Evolutionary conservation across 1,140 invertebrate genomes (phyloP).

Genomic region (Acarapis woodi): DNA sequence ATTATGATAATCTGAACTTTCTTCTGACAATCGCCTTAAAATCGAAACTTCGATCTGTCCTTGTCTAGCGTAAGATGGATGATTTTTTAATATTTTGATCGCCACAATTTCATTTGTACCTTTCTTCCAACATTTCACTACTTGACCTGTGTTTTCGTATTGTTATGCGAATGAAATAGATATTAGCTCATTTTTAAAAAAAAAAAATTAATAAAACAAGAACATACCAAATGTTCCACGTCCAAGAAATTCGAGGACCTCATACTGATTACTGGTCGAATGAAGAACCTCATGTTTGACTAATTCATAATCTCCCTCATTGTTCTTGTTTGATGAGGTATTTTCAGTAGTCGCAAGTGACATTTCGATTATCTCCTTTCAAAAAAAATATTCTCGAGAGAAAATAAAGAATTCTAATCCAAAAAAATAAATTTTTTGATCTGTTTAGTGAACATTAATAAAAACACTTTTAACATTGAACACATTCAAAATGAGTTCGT

Average conservation of each 20-base stretch:
- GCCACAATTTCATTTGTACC: constrained; percentile 98
- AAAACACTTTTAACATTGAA: no score
- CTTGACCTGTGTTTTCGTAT: constrained; percentile 25
- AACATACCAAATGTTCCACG: constrained; percentile 94
- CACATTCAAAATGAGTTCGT: no score
- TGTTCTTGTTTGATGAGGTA: constrained; percentile 11
- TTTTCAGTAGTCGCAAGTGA: background rate
- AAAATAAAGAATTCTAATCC: no score
- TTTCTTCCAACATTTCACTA: constrained; percentile 99
- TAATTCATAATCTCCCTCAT: constrained; percentile 88
- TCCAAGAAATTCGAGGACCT: constrained; percentile 92
- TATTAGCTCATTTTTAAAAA: background rate
- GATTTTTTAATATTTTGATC: constrained; percentile 98
- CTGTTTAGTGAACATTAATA: no score
- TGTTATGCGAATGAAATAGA: background rate
- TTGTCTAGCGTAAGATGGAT: constrained; percentile 95
- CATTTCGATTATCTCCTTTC: background rate
- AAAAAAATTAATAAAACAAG: background rate
- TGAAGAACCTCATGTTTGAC: constrained; percentile 94
- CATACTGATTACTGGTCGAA: constrained; percentile 68
- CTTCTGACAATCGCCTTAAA: constrained; percentile 79
- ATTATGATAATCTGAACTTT: constrained; percentile 79
- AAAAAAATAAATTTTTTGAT: no score
- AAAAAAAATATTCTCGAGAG: no score
- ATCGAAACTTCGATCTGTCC: constrained; percentile 97